phyloP scores from a whole-genome alignment of 2,888 invertebrate species.

The Drosophila aldrichi region DNA sequence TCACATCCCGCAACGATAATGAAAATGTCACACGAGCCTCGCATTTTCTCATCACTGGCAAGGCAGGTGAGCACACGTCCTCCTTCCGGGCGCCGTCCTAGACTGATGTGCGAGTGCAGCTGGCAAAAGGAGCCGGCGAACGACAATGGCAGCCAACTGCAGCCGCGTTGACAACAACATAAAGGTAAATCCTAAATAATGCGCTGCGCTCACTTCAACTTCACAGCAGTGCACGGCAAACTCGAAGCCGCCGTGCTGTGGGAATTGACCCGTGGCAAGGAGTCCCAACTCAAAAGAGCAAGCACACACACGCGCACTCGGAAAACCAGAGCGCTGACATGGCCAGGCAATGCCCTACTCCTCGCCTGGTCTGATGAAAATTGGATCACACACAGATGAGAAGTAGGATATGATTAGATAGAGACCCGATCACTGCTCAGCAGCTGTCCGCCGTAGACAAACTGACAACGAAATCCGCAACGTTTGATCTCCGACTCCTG shows the following conservation, averaged over 20 bases:
- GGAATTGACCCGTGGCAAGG: constrained; percentile 43
- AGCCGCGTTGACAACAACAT: constrained; percentile 73
- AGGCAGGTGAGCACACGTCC: not conserved
- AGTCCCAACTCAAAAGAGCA: not conserved
- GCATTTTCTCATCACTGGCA: constrained; percentile 82
- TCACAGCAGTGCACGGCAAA: constrained; percentile 50
- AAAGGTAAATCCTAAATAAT: constrained; percentile 83
- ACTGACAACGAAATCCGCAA: constrained; percentile 39
- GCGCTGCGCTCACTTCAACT: constrained; percentile 75
- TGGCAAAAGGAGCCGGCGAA: constrained; percentile 50
- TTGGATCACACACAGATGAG: not conserved
- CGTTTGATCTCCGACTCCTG: constrained; percentile 27
- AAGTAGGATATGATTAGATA: not conserved
- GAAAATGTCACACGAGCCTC: constrained; percentile 84
- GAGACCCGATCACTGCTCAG: constrained; percentile 1
- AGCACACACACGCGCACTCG: not conserved
- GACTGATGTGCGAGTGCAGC: constrained; percentile 60
- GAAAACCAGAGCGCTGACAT: constrained; percentile 4
- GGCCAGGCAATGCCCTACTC: not conserved
- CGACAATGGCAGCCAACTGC: constrained; percentile 46
- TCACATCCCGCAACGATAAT: constrained; percentile 82
- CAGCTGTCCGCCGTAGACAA: not conserved
- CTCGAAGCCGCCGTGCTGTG: constrained; percentile 30
- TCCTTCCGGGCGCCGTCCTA: constrained; percentile 11
- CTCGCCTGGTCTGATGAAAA: not conserved